Conservation (phyloP, 53 echinoderm and acorn worm species). For the Arbacia lixula region DNA sequence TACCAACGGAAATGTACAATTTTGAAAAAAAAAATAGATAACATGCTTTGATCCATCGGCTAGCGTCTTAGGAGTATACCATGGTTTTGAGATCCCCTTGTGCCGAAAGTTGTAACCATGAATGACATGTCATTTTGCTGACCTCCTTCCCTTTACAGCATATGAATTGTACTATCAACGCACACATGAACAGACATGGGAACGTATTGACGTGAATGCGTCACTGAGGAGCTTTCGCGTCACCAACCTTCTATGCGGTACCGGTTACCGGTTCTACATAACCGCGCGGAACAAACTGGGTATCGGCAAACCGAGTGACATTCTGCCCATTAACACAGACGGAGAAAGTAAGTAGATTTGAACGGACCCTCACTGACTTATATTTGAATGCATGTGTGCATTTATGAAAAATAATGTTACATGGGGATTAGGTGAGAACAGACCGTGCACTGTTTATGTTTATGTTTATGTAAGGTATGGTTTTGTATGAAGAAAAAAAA, state of each 20-base stretch:
- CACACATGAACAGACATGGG: slow-evolving; percentile 85
- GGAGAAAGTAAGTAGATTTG: slow-evolving; percentile 73
- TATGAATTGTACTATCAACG: slow-evolving; percentile 81
- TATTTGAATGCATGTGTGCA: background rate
- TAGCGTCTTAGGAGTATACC: no score
- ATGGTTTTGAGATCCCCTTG: no score
- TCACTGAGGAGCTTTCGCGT: slow-evolving; percentile 72
- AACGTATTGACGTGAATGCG: slow-evolving; percentile 56
- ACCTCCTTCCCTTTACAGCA: slow-evolving; percentile 57
- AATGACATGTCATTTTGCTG: no score
- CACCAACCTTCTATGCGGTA: slow-evolving; percentile 81
- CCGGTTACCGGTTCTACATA: slow-evolving; percentile 88
- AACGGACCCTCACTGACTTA: background rate
- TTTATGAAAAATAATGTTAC: no score
- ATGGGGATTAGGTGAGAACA: no score
- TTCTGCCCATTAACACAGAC: slow-evolving; percentile 60
- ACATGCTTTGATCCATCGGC: no score
- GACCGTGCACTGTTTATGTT: no score
- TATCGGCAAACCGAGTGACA: slow-evolving; percentile 82
- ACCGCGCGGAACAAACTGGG: slow-evolving; percentile 84
- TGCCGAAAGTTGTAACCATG: no score
- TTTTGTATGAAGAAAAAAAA: background rate
- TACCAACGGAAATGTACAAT: no score
- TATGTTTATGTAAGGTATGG: background rate
- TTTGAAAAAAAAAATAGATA: no score